Evolutionary conservation across 2,113 vertebrate species (phyloP), one percentile per base, ranked within the genome.

Genomic region (Toxostoma redivivum): DNA sequence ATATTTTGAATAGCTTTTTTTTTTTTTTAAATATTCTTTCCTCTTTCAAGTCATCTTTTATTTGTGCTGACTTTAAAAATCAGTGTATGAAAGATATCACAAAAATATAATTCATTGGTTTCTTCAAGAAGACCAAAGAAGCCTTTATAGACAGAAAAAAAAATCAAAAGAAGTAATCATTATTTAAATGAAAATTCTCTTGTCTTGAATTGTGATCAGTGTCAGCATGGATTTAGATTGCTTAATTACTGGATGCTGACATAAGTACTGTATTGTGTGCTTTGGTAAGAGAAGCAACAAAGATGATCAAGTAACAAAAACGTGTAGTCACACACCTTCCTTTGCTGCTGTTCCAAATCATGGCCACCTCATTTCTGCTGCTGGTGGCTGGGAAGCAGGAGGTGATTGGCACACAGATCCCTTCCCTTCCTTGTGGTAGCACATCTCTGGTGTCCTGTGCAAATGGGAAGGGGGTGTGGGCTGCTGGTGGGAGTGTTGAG

Each of bases 401-500:
- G 40, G 8, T 11, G 48, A 9, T 12, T 8, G 12, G 24, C 40
- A 38, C 5, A 3, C 0, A 2, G 35, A 23, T 56, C 27, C 16
- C 38, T 60, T 27, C 40, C 37, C 50, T 38, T 5, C 37, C 50
- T 35, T 5, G 12, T 8, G 18, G 35, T 38, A 14, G 44, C 5
- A 4, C 47, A 40, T 64, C 20, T 76, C 5, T 0, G 0, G 12
- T 18, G 69, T 67, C 56, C 33, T 22, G 24, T 27, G 33, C 30
- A 11, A 12, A 24, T 8, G 28, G 12, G 4, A 27, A 5, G 16
- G 14, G 30, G 1, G 4, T 18, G 21, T 13, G 45, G 24, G 4
- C 17, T 57, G 69, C 51, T 37, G 60, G 31, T 1, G 1, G 9
- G 21, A 21, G 40, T 1, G 1, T 18, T 38, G 5, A 24, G 65